Evolutionary conservation across 2,113 vertebrate species (phyloP), one percentile per base, ranked within the genome.

Genomic region (Tinamus guttatus): DNA sequence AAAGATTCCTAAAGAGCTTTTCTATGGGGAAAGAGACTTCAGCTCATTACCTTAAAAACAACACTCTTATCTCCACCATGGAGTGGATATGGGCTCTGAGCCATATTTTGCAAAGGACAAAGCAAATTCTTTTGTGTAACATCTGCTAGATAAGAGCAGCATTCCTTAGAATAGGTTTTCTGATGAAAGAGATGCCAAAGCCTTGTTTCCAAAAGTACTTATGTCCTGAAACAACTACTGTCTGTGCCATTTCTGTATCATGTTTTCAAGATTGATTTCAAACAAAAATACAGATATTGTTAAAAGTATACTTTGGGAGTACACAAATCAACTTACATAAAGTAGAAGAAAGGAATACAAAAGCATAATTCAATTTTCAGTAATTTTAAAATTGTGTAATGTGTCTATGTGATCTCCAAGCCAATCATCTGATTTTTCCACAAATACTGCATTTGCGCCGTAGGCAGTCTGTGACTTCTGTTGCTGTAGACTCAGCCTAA

Each of bases 131-230:
- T 96, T 40, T 88, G 67, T 7, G 5, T 80, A 96, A 92, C 93
- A 93, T 96, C 76, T 93, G 85, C 88, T 85, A 90, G 85, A 92
- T 96, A 94, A 95, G 76, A 83, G 52, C 47, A 93, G 47, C 76
- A 86, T 96, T 95, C 93, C 82, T 95, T 64, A 91, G 80, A 93
- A 84, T 79, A 91, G 87, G 76, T 94, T 97, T 95, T 73, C 79
- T 92, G 88, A 95, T 93, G 86, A 95, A 95, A 94, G 88, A 90
- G 74, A 64, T 83, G 76, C 71, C 67, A 90, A 92, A 92, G 40
- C 63, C 74, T 78, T 79, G 83, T 59, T 96, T 94, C 69, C 49
- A 76, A 73, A 96, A 92, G 80, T 81, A 92, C 69, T 84, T 88
- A 17, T 65, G 54, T 58, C 40, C 58, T 88, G 62, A 90, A 88